Evolutionary conservation across 2,888 invertebrate genomes (phyloP), one percentile per base, ranked within the genome.

Genomic region (Pocota personata): DNA sequence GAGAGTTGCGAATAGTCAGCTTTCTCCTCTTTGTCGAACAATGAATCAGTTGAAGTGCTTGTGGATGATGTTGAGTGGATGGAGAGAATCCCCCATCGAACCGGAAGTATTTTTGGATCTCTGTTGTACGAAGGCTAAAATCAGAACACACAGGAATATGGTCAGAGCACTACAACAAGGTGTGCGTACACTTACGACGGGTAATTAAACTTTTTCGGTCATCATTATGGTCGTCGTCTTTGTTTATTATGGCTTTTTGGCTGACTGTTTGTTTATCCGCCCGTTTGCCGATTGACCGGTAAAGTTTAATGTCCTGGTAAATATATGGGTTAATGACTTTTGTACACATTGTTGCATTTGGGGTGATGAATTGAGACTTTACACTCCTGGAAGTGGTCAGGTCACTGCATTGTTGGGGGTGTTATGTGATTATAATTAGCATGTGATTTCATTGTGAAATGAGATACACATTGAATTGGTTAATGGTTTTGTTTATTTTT

Each of bases 291-390:
- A 67, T 43, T 30, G 58, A 72, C 66, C 77, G 57, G 43, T 60
- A 48, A 55, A 58, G 21, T 64, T 67, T 84, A 78, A 83, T 78
- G 73, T 46, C 67, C 64, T 75, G 75, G 58, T 50, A 58, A 71
- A 76, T 58, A 79, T 55, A 60, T 84, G 64, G 84, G 84, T 79
- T 84, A 79, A 84, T 32, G 71, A 62, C 84, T 84, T 69, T 35
- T 62, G 35, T 21, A 37, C 24, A 60, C 40, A 57, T 10, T 37
- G 66, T 16, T 72, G 66, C 30, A 37, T 58, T 69, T 57, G 43
- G n/a, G 35, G 52, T 84, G 75, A 79, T 66, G 37, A 69, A 79
- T 75, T 71, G 32, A 48, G 2, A n/a, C 8, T 55, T 48, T 48
- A 7, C 43, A 52, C 43, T 66, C 77, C 32, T 37, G 52, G 40